These are phyloP conservation scores for Drosophila paracracens DNA, from an alignment of 2,888 invertebrate genomes.

Conservation along the genomic window DNA sequence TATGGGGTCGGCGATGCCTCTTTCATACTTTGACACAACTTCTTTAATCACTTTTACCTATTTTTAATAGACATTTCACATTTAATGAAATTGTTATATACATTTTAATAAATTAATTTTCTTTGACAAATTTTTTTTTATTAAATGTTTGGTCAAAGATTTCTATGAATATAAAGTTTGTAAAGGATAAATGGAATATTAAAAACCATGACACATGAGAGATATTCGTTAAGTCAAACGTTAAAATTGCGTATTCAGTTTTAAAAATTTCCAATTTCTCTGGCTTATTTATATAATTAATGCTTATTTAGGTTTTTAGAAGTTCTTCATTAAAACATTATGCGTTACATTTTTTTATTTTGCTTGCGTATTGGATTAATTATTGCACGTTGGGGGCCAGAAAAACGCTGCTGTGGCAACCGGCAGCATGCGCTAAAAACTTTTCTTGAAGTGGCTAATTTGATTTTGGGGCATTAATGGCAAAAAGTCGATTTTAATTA, in stretches of 20 bases:
- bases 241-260: neutral
- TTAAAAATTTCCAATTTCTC: neutral
- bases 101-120: neutral
- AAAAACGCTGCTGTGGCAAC: slow-evolving; percentile 46
- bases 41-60: neutral
- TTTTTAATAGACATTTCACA: neutral
- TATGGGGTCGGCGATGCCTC: too few relatives aligned
- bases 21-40: neutral
- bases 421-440: slow-evolving; percentile 48
- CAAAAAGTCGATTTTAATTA: slow-evolving; percentile 80
- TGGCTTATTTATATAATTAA: neutral
- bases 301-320: slow-evolving; percentile 1
- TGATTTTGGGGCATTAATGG: slow-evolving; percentile 78
- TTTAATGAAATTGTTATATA: neutral
- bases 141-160: neutral
- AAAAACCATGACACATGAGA: neutral
- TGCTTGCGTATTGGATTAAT: slow-evolving; percentile 16
- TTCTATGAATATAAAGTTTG: neutral
- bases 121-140: neutral
- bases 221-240: neutral
- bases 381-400: slow-evolving; percentile 9
- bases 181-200: neutral
- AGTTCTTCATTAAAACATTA: neutral
- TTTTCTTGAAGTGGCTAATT: slow-evolving; percentile 62
- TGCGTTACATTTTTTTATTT: neutral